A percentile compares a stretch with the other conserved stretches of the same genome.
These are phyloP conservation scores for Polymixis flavicincta DNA, from an alignment of 2,888 invertebrate genomes.

Conservation along the genomic window DNA sequence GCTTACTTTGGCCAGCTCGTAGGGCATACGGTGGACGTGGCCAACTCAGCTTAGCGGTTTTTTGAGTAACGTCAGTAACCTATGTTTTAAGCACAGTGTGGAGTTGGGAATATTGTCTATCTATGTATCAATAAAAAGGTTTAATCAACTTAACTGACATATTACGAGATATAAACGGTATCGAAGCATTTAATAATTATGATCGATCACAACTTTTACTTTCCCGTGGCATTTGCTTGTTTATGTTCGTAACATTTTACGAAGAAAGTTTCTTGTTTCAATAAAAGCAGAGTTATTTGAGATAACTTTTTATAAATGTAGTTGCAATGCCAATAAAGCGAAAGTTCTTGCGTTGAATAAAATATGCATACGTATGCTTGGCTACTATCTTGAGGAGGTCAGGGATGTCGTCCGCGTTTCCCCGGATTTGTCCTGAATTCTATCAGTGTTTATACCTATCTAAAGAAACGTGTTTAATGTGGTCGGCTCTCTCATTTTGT, in stretches of 20 bases:
- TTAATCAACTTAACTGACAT: neutral
- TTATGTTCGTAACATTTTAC: slow-evolving; percentile 25
- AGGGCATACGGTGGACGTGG: neutral
- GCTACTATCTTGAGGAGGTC: slow-evolving; percentile 31
- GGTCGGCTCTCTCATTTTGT: slow-evolving; percentile 2
- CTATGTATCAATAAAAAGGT: neutral
- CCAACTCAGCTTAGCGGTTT: neutral
- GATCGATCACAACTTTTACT: slow-evolving; percentile 55
- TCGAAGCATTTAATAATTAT: slow-evolving; percentile 30
- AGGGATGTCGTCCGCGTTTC: slow-evolving; percentile 34
- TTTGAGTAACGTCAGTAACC: neutral
- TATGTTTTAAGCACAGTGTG: too few relatives aligned
- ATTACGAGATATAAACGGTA: slow-evolving; percentile 17
- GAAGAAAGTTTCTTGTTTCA: slow-evolving; percentile 53
- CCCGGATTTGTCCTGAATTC: slow-evolving; percentile 35
- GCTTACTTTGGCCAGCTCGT: neutral
- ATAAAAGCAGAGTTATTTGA: slow-evolving; percentile 46
- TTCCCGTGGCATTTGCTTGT: slow-evolving; percentile 43
- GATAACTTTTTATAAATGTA: slow-evolving; percentile 23
- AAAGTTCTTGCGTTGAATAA: slow-evolving; percentile 48
- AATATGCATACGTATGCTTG: slow-evolving; percentile 14
- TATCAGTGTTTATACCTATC: slow-evolving; percentile 25
- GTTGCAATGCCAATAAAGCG: slow-evolving; percentile 33
- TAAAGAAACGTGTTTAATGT: slow-evolving; percentile 9
- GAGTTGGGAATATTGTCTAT: too few relatives aligned